These are phyloP conservation scores for Stomatorhinus walkeri DNA, from an alignment of 2,797 vertebrate genomes.

Conservation along the genomic window DNA sequence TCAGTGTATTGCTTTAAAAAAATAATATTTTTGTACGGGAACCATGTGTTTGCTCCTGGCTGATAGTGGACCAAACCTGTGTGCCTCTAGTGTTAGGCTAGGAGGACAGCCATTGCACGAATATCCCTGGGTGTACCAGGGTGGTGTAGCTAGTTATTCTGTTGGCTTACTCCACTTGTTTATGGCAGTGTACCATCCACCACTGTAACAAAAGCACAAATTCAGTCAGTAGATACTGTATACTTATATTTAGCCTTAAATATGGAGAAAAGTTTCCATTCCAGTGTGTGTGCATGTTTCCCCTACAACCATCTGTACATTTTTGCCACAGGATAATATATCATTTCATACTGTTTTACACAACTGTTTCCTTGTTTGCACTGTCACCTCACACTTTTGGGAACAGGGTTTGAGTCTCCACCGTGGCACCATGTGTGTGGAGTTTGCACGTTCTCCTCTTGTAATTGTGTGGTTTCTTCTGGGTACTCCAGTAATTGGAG, in stretches of 20 bases:
- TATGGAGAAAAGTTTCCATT: no score
- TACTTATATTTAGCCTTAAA: no score
- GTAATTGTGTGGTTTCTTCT: no score
- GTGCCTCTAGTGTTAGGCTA: neutral
- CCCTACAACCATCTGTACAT: no score
- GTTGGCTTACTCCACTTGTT: neutral
- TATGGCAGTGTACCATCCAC: neutral
- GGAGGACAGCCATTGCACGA: neutral
- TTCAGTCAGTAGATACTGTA: no score
- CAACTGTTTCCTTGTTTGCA: no score
- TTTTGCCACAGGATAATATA: no score
- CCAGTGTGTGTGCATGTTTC: no score
- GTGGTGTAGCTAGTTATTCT: neutral
- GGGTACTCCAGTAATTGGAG: no score
- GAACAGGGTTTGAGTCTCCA: neutral
- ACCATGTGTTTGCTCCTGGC: neutral
- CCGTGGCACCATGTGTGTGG: neutral
- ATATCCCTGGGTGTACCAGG: neutral
- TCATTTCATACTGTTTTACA: no score
- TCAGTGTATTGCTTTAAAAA: neutral
- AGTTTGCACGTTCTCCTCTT: neutral
- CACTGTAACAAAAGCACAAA: neutral
- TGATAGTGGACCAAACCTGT: no score
- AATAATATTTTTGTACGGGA: neutral
- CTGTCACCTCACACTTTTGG: neutral